Base-by-base conservation (phyloP, 2,797 vertebrate species). In the Peromyscus melanophrys region DNA sequence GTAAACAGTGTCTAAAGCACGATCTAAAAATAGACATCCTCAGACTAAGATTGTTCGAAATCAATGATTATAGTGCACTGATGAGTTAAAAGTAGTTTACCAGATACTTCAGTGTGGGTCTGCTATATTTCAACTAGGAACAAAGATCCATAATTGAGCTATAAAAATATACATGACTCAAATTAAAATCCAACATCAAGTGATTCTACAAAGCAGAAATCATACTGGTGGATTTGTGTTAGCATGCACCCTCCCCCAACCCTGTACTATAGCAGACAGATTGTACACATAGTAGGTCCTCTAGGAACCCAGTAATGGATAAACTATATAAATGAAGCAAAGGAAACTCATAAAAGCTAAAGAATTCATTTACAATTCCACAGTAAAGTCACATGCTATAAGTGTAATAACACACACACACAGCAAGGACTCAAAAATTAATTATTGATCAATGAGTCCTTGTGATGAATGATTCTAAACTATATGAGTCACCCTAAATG, bases 391-490 rank as follows among this genome's bases (percentile, higher is more conserved):
- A 67, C 63, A 67, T 16, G 1, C 31, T 34, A 0, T n/a, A 65
- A 25, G 17, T 57, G 29, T 84, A 57, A 89, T 43, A 85, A 49
- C 1, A 91, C 12, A 49, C 1, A 91, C 12, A 91, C 29, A 83
- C 16, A 89, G 6, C 82, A 85, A 43, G 34, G 7, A 46, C n/a
- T 92, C 73, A 92, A 90, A 93, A 82, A 76, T 52, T 92, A 83
- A 90, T 76, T 71, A 92, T 21, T 87, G 65, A 82, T n/a, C 31
- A 63, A 29, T 59, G 14, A 80, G 49, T 12, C 11, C 19, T 80
- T 90, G 46, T 88, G 52, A 83, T 63, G 40, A 96, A 55, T 55
- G n/a, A 83, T 87, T 73, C 40, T 46, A 96, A 95, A 69, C 63
- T 76, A 76, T 61, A 67, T 85, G 40, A 95, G 27, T 94, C 57